phyloP scores from a whole-genome alignment of 2,113 vertebrate genomes.

The Scortum barcoo region DNA sequence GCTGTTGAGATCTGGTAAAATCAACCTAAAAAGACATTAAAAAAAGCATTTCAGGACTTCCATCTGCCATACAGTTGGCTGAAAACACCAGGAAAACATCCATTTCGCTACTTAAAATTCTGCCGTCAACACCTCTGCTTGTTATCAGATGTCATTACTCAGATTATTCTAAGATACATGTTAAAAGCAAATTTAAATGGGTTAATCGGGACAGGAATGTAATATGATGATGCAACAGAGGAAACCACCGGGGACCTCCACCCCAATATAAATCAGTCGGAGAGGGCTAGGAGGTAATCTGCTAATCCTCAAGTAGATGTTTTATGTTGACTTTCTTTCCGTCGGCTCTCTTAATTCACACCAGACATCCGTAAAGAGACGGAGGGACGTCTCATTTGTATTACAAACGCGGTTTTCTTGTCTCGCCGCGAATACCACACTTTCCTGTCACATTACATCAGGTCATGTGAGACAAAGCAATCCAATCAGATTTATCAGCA shows the following conservation, averaged over 20 bases:
- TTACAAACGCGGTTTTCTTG: constrained; percentile 25
- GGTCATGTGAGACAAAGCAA: constrained; percentile 46
- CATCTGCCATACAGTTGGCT: too few species aligned
- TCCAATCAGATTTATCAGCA: constrained; percentile 37
- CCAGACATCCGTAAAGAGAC: constrained; percentile 11
- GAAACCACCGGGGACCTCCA: background rate
- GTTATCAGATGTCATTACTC: background rate
- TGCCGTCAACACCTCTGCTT: too few species aligned
- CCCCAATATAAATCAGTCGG: background rate
- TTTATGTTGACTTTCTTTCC: background rate
- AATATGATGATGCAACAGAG: background rate
- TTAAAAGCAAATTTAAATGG: background rate
- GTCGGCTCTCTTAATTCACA: background rate
- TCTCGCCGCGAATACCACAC: constrained; percentile 27
- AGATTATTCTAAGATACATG: background rate
- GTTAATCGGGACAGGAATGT: background rate
- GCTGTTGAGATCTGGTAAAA: too few species aligned
- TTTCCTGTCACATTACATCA: constrained; percentile 52
- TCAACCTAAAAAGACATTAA: too few species aligned
- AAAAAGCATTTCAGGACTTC: too few species aligned
- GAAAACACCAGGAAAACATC: too few species aligned
- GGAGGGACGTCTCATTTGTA: constrained; percentile 40
- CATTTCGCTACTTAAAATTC: too few species aligned
- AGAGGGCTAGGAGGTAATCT: background rate
- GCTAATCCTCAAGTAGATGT: background rate